Base-by-base conservation (phyloP, 2,888 invertebrate genomes). In the Drosophila pegasa region DNA sequence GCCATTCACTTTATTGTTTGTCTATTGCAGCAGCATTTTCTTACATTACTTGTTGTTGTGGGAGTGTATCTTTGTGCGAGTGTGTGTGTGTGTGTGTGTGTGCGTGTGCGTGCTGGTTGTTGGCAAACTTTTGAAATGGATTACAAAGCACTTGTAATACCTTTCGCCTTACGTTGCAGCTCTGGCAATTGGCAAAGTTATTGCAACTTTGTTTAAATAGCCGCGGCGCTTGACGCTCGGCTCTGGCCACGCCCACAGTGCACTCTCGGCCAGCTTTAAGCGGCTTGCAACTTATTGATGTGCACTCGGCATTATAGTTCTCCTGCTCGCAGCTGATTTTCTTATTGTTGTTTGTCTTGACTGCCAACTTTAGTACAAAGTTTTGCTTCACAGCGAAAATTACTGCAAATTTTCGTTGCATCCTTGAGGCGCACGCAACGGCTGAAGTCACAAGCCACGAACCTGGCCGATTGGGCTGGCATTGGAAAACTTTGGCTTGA, bases 181-280 rank as follows among this genome's bases (percentile, higher is more conserved):
- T 66, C 9, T 47, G 38, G 43, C 56, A 51, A 61, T 52, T 56
- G 69, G 69, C 76, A 70, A 87, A 87, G 81, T 87, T 83, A 83
- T 81, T 87, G 87, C 81, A 81, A 84, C 79, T 81, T 84, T 77
- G 71, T 71, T 76, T 77, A 77, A 83, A 75, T 81, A 82, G 59
- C 56, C 41, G 14, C 33, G 51, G 16, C 12, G 37, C 27, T 37
- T 18, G 51, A 14, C 12, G 37, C 27, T 37, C n/a, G 18, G 41
- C 20, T 14, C 22, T 22, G 20, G 40, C 27, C 22, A 35, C 25
- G 50, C 12, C 20, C 31, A 0, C n/a, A n/a, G n/a, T 20, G 8
- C 22, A 9, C 29, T 12, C 2, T 4, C 20, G 2, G 9, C 0
- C 9, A 35, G 47, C 40, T 20, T 9, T 25, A 38, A 29, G 47